These are phyloP conservation scores for Papilio xuthus DNA, from an alignment of 1,140 invertebrate genomes.

Conservation along the genomic window DNA sequence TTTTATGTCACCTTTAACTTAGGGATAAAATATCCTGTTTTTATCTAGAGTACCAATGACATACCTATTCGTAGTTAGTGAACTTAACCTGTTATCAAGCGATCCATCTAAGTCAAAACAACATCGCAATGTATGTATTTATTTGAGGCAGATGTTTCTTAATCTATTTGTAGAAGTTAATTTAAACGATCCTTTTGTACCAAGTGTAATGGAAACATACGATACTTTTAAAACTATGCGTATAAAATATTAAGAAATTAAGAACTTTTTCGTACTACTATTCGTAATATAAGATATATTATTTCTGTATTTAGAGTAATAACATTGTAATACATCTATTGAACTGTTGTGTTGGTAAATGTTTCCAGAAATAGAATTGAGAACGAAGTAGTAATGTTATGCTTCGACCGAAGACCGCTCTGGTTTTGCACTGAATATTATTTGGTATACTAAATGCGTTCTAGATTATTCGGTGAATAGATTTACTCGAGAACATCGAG, in stretches of 20 bases:
- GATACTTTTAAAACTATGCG: background rate
- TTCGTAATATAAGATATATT: background rate
- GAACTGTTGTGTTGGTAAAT: constrained; percentile 26
- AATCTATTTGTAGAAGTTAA: background rate
- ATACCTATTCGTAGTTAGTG: background rate
- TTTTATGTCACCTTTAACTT: background rate
- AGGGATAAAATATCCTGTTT: background rate
- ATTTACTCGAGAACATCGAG: constrained; percentile 1
- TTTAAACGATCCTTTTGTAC: background rate
- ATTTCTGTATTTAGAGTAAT: background rate
- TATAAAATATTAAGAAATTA: background rate
- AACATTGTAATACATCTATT: constrained; percentile 13
- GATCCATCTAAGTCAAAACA: constrained; percentile 20
- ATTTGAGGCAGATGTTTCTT: background rate
- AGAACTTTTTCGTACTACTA: background rate
- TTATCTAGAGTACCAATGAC: background rate
- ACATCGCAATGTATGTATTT: background rate
- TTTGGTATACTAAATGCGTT: constrained; percentile 8
- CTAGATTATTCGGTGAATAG: constrained; percentile 16
- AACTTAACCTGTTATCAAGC: background rate
- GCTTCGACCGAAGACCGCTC: constrained; percentile 10
- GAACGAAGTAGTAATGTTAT: constrained; percentile 25
- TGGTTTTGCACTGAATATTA: constrained; percentile 27
- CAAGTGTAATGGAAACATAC: background rate
- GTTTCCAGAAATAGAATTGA: constrained; percentile 36